Conservation (phyloP, 2,113 vertebrate species). For the Blennius ocellaris region DNA sequence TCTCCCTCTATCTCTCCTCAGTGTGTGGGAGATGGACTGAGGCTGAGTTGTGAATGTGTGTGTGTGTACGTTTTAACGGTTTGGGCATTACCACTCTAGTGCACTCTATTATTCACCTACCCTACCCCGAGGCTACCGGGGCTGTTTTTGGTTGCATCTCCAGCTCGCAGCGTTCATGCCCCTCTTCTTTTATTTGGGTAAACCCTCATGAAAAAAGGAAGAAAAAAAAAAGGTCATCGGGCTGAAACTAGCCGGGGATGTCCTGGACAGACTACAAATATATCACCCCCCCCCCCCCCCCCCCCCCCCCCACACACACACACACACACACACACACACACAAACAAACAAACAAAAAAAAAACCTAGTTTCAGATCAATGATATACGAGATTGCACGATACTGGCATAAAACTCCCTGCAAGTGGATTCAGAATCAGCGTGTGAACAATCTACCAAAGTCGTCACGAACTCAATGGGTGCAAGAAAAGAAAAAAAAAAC, state of each 20-base stretch:
- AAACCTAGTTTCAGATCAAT: neutral
- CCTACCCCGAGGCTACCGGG: neutral
- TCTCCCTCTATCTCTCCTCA: slow-evolving; percentile 24
- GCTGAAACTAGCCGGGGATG: no score
- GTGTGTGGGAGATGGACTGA: slow-evolving; percentile 57
- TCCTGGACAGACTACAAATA: no score
- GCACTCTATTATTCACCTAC: neutral
- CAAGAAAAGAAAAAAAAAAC: neutral
- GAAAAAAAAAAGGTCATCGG: no score
- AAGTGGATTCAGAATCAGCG: neutral
- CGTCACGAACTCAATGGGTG: neutral
- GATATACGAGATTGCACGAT: neutral
- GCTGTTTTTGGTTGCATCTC: neutral
- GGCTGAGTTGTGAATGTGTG: slow-evolving; percentile 20
- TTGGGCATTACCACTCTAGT: neutral
- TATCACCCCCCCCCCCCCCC: no score
- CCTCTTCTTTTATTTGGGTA: no score
- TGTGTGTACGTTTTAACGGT: neutral
- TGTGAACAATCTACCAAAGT: neutral
- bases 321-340: no score
- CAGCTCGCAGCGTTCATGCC: no score
- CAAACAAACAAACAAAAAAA: neutral
- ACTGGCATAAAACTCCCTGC: neutral
- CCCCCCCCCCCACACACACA: no score
- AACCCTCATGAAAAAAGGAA: no score